Evolutionary conservation across 53 echinoderm and acorn worm genomes (phyloP).

Genomic region (Astropecten irregularis): DNA sequence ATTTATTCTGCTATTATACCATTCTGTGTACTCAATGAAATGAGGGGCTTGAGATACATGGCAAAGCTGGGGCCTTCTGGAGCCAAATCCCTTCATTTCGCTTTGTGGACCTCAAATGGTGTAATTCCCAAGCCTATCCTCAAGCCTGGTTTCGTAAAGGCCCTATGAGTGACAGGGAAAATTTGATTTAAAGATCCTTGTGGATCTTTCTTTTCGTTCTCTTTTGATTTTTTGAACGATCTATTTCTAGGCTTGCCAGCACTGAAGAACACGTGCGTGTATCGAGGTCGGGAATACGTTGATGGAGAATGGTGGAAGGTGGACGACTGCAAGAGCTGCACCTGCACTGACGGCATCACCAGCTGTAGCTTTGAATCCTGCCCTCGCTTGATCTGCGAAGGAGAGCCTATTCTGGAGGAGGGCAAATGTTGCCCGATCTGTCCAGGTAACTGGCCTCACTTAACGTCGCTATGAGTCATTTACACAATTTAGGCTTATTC

Average conservation of each 20-base stretch:
- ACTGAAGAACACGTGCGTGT: background rate
- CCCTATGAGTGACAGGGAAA: too few species aligned
- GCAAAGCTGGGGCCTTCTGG: too few species aligned
- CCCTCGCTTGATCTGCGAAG: conserved; percentile 47
- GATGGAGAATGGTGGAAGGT: conserved; percentile 28
- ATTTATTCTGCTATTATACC: too few species aligned
- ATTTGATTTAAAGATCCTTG: too few species aligned
- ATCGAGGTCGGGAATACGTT: background rate
- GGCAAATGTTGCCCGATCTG: conserved; percentile 32
- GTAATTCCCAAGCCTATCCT: too few species aligned
- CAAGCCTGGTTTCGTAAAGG: too few species aligned
- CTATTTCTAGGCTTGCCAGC: conserved; percentile 20
- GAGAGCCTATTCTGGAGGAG: conserved; percentile 6
- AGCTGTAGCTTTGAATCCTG: conserved; percentile 28
- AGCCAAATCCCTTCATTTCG: too few species aligned
- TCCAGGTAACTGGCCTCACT: conserved; percentile 3
- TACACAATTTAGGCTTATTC: too few species aligned
- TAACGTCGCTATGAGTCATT: too few species aligned
- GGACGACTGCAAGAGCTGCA: conserved; percentile 38
- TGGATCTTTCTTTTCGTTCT: background rate
- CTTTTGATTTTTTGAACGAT: background rate
- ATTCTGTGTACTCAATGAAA: too few species aligned
- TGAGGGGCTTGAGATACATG: too few species aligned
- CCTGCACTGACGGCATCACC: background rate
- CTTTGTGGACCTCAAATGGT: too few species aligned